These are phyloP conservation scores for Pseudorhiza aurosa DNA, from an alignment of 30 jellyfish, hydroid and myxozoan genomes.

Conservation along the genomic window DNA sequence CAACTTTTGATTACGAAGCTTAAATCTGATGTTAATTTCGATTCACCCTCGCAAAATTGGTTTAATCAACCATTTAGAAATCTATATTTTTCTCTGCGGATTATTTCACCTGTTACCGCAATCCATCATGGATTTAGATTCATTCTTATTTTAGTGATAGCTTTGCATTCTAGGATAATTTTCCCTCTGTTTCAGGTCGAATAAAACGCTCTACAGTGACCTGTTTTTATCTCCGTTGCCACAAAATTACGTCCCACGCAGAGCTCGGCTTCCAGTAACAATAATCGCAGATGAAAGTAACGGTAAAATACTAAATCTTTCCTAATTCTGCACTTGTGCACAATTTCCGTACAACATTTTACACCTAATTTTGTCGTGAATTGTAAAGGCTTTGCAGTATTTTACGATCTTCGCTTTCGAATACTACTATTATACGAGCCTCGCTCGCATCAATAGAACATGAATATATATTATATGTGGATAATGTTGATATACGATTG, in stretches of 20 bases:
- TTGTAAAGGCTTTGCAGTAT: too few species aligned
- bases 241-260: conserved; percentile 70
- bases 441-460: too few species aligned
- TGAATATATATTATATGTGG: too few species aligned
- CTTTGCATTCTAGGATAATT: not conserved
- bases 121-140: not conserved
- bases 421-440: too few species aligned
- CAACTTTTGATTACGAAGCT: too few species aligned
- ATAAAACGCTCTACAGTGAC: conserved; percentile 74
- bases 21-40: too few species aligned
- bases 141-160: not conserved
- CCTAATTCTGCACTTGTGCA: not conserved
- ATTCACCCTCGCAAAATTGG: too few species aligned
- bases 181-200: conserved; percentile 70
- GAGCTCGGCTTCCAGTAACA: conserved; percentile 80
- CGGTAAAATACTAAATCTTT: conserved; percentile 10
- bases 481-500: too few species aligned
- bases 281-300: conserved; percentile 25
- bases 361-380: too few species aligned
- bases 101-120: not conserved
- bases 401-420: too few species aligned
- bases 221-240: conserved; percentile 88
- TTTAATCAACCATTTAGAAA: too few species aligned
- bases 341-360: too few species aligned
- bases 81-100: not conserved